These are phyloP conservation scores for Aurelia sp. DNA, from an alignment of 30 jellyfish, hydroid and myxozoan genomes.

Conservation along the genomic window DNA sequence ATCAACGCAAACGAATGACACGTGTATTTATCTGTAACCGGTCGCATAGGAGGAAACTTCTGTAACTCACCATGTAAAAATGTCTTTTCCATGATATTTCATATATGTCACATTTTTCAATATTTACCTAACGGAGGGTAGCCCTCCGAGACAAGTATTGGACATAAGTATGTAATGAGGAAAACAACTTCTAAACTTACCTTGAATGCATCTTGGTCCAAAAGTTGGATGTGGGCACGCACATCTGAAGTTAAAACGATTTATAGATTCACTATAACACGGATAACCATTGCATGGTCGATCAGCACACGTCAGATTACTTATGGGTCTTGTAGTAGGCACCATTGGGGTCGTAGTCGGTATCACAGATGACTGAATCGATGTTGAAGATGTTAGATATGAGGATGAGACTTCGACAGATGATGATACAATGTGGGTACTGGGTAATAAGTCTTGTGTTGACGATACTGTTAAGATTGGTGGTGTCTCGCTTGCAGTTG, in stretches of 20 bases:
- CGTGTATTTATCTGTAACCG: too few species aligned
- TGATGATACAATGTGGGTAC: background rate
- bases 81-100: too few species aligned
- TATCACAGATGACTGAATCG: constrained; percentile 4
- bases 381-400: background rate
- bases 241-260: constrained; percentile 69
- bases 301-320: constrained; percentile 80
- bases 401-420: background rate
- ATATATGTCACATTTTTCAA: too few species aligned
- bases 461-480: background rate
- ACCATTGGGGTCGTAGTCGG: constrained; percentile 3
- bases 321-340: constrained; percentile 66
- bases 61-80: too few species aligned
- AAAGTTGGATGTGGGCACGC: constrained; percentile 78
- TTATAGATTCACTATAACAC: constrained; percentile 67
- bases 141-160: too few species aligned
- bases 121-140: too few species aligned
- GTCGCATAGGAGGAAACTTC: too few species aligned
- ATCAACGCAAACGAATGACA: too few species aligned
- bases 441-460: background rate
- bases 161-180: too few species aligned
- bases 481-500: background rate
- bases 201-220: constrained; percentile 91
- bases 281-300: constrained; percentile 82
- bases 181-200: constrained; percentile 5